Percentiles rank a stretch among this genome's conserved stretches.
Conservation (phyloP, 2,113 vertebrate species). For the Halcyon malimbica region DNA sequence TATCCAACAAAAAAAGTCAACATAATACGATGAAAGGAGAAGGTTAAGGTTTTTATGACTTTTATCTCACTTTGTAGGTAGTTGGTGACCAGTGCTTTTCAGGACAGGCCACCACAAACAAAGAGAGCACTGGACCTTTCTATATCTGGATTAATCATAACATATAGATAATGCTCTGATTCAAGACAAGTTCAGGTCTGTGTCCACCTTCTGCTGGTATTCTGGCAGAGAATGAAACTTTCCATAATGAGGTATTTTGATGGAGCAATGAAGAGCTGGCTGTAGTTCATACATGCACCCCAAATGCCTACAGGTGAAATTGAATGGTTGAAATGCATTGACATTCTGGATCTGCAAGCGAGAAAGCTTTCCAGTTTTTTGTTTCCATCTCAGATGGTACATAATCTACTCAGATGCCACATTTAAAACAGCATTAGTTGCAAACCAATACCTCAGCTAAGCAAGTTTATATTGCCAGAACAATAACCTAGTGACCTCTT, state of each 20-base stretch:
- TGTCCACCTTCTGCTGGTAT: not conserved
- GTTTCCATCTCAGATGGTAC: not conserved
- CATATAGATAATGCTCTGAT: not conserved
- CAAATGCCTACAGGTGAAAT: not conserved
- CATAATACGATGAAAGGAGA: not conserved
- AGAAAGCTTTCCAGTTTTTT: not conserved
- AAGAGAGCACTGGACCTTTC: not conserved
- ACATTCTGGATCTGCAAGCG: not conserved
- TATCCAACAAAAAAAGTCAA: not conserved
- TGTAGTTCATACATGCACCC: not conserved
- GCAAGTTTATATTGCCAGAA: not conserved
- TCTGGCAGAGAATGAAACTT: not conserved
- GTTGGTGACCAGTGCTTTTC: not conserved
- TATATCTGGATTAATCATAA: not conserved
- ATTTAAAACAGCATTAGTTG: not conserved
- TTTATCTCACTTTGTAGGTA: not conserved
- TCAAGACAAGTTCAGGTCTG: not conserved
- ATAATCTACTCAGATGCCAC: not conserved
- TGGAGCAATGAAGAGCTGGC: not conserved
- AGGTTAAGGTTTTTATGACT: not conserved
- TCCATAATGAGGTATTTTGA: not conserved
- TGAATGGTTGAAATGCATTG: not conserved
- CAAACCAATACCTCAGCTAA: not conserved
- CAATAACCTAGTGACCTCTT: slow-evolving; percentile 20
- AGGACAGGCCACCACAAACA: not conserved